Evolutionary conservation across 2,888 invertebrate genomes (phyloP), one percentile per base, ranked within the genome.

Genomic region (Coleophora flavipennella): DNA sequence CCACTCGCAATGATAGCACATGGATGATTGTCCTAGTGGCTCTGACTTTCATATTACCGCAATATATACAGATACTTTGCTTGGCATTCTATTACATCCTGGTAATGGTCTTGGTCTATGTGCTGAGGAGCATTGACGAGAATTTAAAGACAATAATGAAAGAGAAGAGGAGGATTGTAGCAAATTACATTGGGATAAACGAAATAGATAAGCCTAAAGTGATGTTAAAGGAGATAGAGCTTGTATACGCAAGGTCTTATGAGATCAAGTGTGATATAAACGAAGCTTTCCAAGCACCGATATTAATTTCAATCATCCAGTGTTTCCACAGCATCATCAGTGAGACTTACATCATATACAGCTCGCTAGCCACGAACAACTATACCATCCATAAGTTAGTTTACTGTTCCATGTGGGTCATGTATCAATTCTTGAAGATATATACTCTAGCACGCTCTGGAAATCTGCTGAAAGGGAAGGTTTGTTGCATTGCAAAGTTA

Each of bases 301-400:
- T 81, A 28, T 43, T 81, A 13, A 46, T 68, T 8, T 65, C 67
- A 0, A 51, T 65, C 2, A 34, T 76, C 8, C 81, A 80, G 48
- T 67, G 72, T 45, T 80, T 81, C 34, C 81, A 81, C 40, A 45
- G 69, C 0, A 66, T 78, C 31, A 67, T 81, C 1, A 76, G 76
- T 36, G 75, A 80, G 40, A 48, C 67, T 1, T 67, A 79, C 44
- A 75, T 73, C 2, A n/a, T n/a, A n/a, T n/a, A n/a, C n/a, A n/a
- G n/a, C n/a, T 66, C 6, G 6, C 6, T 80, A 31, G 78, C 72
- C 48, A 74, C n/a, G n/a, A n/a, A n/a, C n/a, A n/a, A n/a, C n/a
- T 77, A 26, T 11, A 68, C 1, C 77, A 78, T 43, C 72, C 75
- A 40, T 58, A 65, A 0, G 47, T 71, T n/a, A n/a, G n/a, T n/a